phyloP scores from a whole-genome alignment of 2,888 invertebrate genomes.

The Andrena fulva region DNA sequence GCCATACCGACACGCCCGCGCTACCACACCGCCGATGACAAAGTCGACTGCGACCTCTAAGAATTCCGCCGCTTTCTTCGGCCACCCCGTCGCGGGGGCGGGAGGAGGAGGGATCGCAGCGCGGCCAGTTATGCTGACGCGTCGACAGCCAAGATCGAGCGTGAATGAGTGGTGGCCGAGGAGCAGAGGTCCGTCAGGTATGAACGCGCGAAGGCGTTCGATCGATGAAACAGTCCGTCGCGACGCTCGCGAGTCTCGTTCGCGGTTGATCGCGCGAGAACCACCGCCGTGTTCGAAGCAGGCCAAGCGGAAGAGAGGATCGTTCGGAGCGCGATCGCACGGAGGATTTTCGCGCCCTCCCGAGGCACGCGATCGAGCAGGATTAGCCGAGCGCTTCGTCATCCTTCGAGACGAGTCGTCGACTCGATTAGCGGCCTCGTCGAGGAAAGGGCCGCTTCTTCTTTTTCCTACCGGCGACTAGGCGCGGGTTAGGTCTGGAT shows the following conservation, averaged over 20 bases:
- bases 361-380: constrained; percentile 78
- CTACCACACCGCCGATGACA: constrained; percentile 70
- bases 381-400: constrained; percentile 81
- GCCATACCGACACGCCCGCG: constrained; percentile 77
- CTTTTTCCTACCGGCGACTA: background rate
- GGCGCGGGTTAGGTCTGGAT: background rate
- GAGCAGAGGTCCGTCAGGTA: background rate
- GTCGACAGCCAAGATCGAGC: constrained; percentile 11
- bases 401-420: constrained; percentile 58
- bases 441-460: background rate
- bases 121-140: background rate
- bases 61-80: constrained; percentile 34
- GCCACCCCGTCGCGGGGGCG: too few relatives aligned
- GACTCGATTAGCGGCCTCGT: constrained; percentile 12
- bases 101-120: background rate
- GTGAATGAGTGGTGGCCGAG: background rate
- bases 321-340: constrained; percentile 62
- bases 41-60: constrained; percentile 61
- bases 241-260: constrained; percentile 40
- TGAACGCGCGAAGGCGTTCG: constrained; percentile 32
- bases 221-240: constrained; percentile 29
- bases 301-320: constrained; percentile 65
- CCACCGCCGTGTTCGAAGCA: constrained; percentile 2
- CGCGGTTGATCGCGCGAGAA: constrained; percentile 52
- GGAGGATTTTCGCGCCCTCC: constrained; percentile 78